Percentiles rank a stretch among this genome's conserved stretches.
Conservation (phyloP, 2,888 invertebrate species). For the Diarsia mendica region DNA sequence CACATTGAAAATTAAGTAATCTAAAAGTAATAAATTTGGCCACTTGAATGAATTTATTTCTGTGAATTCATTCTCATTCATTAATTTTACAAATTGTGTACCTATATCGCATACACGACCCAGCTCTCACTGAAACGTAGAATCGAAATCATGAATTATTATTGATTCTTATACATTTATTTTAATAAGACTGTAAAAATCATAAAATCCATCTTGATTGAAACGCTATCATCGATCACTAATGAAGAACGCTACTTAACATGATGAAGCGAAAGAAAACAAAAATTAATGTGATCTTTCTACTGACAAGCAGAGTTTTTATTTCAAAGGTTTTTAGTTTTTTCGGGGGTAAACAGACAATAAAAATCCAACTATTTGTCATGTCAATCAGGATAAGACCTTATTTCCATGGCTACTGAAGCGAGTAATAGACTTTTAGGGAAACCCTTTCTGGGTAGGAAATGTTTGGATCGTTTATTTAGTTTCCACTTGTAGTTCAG, state of each 20-base stretch:
- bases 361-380: slow-evolving; percentile 35
- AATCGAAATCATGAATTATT: not conserved
- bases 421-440: slow-evolving; percentile 54
- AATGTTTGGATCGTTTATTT: slow-evolving; percentile 13
- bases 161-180: not conserved
- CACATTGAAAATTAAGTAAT: too few relatives aligned
- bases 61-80: not conserved
- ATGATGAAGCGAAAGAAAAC: not conserved
- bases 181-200: not conserved
- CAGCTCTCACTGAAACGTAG: not conserved
- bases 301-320: not conserved
- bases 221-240: too few relatives aligned
- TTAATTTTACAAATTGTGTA: too few relatives aligned
- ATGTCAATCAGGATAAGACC: slow-evolving; percentile 47
- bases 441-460: not conserved
- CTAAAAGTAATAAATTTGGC: too few relatives aligned
- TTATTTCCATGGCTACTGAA: slow-evolving; percentile 52
- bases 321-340: slow-evolving; percentile 6
- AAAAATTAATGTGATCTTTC: too few relatives aligned
- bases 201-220: not conserved
- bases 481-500: not conserved
- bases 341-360: slow-evolving; percentile 13
- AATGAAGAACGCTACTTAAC: too few relatives aligned
- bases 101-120: too few relatives aligned
- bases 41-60: not conserved